Evolutionary conservation across 1,140 invertebrate species (phyloP), one percentile per base, ranked within the genome.

Genomic region (Aphis gossypii): DNA sequence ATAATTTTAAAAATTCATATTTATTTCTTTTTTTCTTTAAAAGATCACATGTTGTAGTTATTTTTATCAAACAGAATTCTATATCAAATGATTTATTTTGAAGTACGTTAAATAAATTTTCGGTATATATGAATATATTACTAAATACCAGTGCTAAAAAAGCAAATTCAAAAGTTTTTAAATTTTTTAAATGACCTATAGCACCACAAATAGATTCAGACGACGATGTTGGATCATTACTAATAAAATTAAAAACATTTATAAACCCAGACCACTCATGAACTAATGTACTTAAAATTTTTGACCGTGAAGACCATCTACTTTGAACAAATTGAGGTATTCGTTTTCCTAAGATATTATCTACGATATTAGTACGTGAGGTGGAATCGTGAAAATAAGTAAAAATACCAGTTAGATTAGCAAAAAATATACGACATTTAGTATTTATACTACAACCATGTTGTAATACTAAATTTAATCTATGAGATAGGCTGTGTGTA

Each of bases 391-490:
- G 9, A 46, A 46, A 46, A 46, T 46, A 46, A 46, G 46, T 46
- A 46, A 9, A 7, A 9, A 46, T 46, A 46, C 46, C 46, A 46
- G 46, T 46, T 46, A 46, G 46, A 46, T 46, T 46, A 46, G 46
- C 46, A 46, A 46, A 46, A 46, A 46, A 46, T 46, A 46, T 46
- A 46, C 46, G 46, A 46, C 46, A 46, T 46, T 46, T 46, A 46
- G 46, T 0, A 46, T 46, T 76, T 30, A 76, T 76, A 76, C 60
- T 91, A 44, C 91, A 87, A 25, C 94, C 90, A 83, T 94, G 92
- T 46, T 46, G 46, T 9, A 46, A 46, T 46, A 46, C 9, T 9
- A 9, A 46, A 46, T 46, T 46, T 46, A 46, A 46, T 46, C 46
- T 46, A 46, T 46, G 46, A 46, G 46, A 7, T 46, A 46, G 46